phyloP scores from a whole-genome alignment of 2,797 vertebrate species.

The Valencia hispanica region DNA sequence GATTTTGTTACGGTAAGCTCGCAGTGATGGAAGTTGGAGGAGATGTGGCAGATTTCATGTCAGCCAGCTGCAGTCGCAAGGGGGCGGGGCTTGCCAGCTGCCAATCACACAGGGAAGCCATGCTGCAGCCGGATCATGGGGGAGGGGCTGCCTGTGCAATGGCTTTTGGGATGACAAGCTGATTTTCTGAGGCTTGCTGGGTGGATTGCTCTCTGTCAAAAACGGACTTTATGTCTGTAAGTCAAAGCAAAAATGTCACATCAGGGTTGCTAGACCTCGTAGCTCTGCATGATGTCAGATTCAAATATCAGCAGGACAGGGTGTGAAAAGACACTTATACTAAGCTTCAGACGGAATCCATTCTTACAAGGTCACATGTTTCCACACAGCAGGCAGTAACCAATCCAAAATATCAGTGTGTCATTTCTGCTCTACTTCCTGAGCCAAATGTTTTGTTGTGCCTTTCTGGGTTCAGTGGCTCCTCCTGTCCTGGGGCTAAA shows the following conservation, averaged over 20 bases:
- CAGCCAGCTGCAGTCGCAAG: constrained; percentile 74
- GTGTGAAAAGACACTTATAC: not conserved
- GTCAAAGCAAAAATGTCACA: constrained; percentile 38
- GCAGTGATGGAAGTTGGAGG: constrained; percentile 54
- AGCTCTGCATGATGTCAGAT: constrained; percentile 56
- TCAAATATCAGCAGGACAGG: constrained; percentile 47
- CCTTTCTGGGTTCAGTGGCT: constrained; percentile 47
- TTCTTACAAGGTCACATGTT: constrained; percentile 42
- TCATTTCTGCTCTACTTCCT: constrained; percentile 71
- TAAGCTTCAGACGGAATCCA: not conserved
- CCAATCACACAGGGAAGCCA: constrained; percentile 62
- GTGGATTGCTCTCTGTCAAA: constrained; percentile 51
- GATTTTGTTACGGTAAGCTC: constrained; percentile 62
- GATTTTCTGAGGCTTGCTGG: constrained; percentile 16
- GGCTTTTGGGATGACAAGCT: constrained; percentile 41
- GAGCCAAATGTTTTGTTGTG: constrained; percentile 43
- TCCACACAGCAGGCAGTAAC: constrained; percentile 22
- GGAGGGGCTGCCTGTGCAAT: constrained; percentile 66
- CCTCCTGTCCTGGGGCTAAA: constrained; percentile 36
- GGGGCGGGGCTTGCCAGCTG: constrained; percentile 65
- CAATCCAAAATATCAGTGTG: constrained; percentile 44
- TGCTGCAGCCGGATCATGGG: constrained; percentile 69
- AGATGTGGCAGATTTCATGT: constrained; percentile 56
- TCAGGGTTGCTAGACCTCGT: constrained; percentile 35
- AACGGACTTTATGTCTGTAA: constrained; percentile 37